Evolutionary conservation across 2,888 invertebrate genomes (phyloP).

Genomic region (Zygaena filipendulae): DNA sequence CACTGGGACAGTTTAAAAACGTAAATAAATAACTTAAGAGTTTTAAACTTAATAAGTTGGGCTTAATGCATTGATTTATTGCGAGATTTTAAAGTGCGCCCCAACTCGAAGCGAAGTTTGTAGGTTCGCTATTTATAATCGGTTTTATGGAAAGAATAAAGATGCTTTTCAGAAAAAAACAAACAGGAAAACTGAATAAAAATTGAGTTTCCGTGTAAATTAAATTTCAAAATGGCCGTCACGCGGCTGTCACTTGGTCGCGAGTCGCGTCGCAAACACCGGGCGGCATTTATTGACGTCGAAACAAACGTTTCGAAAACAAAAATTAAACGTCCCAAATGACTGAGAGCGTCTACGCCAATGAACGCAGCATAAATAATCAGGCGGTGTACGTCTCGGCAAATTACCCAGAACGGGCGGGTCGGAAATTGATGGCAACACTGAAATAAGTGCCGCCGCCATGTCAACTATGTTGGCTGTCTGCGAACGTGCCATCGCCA

Average conservation of each 20-base stretch:
- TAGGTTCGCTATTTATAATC: not conserved
- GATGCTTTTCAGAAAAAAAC: not conserved
- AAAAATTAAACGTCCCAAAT: conserved; percentile 8
- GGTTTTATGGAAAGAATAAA: not conserved
- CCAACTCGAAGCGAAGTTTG: conserved; percentile 4
- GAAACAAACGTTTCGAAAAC: conserved; percentile 7
- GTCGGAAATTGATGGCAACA: conserved; percentile 27
- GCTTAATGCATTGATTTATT: conserved; percentile 29
- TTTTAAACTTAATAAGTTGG: conserved; percentile 28
- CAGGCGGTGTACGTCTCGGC: conserved; percentile 38
- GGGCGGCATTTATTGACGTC: conserved; percentile 3
- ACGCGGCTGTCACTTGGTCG: no score
- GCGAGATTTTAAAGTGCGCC: conserved; percentile 9
- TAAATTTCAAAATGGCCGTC: no score
- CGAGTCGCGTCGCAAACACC: no score
- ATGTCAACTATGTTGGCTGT: conserved; percentile 21
- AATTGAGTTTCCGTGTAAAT: no score
- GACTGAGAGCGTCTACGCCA: conserved; percentile 29
- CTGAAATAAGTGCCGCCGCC: conserved; percentile 30
- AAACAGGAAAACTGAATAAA: no score
- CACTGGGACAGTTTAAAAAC: conserved; percentile 25
- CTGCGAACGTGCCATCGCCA: conserved; percentile 2
- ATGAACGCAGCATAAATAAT: conserved; percentile 53
- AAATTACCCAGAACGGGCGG: conserved; percentile 56
- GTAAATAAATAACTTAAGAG: no score